These are phyloP conservation scores for Misgurnus anguillicaudatus DNA, from an alignment of 2,113 vertebrate genomes.

Conservation along the genomic window DNA sequence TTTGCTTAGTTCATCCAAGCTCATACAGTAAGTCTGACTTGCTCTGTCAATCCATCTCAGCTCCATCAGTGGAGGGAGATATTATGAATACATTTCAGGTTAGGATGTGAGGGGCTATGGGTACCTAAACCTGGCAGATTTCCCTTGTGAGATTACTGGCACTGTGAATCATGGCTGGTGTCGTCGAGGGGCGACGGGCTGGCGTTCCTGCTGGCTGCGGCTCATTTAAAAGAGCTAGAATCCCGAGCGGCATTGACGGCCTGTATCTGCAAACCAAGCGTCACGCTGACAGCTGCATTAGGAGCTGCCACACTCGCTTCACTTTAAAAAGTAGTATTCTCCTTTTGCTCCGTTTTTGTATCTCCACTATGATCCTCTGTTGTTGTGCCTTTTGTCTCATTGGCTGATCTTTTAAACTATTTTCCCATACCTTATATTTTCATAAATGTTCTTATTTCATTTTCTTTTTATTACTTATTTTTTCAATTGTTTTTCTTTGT, in stretches of 20 bases:
- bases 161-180: conserved; percentile 64
- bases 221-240: conserved; percentile 71
- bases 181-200: conserved; percentile 60
- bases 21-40: background rate
- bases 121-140: conserved; percentile 56
- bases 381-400: background rate
- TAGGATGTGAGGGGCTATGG: conserved; percentile 23
- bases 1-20: background rate
- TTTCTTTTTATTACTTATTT: no score
- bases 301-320: conserved; percentile 64
- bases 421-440: background rate
- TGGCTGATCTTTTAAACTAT: background rate
- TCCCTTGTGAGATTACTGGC: conserved; percentile 67
- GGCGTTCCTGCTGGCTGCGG: conserved; percentile 59
- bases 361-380: background rate
- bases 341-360: background rate
- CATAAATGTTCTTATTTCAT: no score
- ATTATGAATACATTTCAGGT: conserved; percentile 27
- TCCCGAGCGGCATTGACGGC: conserved; percentile 55
- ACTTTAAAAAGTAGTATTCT: conserved; percentile 31
- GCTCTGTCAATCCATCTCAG: conserved; percentile 25
- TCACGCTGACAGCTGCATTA: conserved; percentile 71
- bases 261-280: conserved; percentile 57
- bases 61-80: background rate
- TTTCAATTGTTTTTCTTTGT: no score